These are phyloP conservation scores for Phyto melanocephala DNA, from an alignment of 2,888 invertebrate genomes.

Conservation along the genomic window DNA sequence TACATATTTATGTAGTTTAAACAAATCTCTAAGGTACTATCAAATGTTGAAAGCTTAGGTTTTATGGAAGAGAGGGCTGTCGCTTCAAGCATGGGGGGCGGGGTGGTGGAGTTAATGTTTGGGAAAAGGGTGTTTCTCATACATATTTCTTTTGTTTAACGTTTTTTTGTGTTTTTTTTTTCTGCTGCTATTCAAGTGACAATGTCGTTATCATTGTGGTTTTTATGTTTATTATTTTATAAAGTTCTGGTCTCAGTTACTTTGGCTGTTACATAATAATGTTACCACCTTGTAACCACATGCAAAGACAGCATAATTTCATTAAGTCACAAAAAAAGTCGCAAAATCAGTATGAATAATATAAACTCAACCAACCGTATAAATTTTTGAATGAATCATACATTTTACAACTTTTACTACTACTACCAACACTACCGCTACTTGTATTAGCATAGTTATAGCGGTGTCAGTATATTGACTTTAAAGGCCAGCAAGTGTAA, in stretches of 20 bases:
- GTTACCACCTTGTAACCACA: constrained; percentile 41
- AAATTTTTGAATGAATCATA: constrained; percentile 15
- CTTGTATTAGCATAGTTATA: no score
- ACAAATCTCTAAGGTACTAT: constrained; percentile 44
- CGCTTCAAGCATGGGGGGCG: not conserved
- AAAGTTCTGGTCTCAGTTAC: not conserved
- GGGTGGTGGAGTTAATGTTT: not conserved
- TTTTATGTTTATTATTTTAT: not conserved
- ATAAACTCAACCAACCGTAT: constrained; percentile 21
- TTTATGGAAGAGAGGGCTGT: not conserved
- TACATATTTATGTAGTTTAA: no score
- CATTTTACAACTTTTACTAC: not conserved
- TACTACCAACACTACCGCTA: not conserved
- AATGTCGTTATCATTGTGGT: constrained; percentile 51
- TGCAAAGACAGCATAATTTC: constrained; percentile 45
- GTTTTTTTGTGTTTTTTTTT: not conserved
- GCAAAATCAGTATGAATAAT: not conserved
- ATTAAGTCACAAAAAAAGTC: constrained; percentile 25
- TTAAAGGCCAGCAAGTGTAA: not conserved
- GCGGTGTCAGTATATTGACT: not conserved
- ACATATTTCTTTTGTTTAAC: not conserved
- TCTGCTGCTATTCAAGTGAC: constrained; percentile 23
- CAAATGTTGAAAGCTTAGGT: constrained; percentile 39
- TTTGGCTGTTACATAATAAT: constrained; percentile 8
- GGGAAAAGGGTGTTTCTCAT: not conserved